A percentile compares a stretch with the other conserved stretches of the same genome.
Evolutionary conservation across 2,113 vertebrate genomes (phyloP).

Genomic region (Percopsis transmontana): DNA sequence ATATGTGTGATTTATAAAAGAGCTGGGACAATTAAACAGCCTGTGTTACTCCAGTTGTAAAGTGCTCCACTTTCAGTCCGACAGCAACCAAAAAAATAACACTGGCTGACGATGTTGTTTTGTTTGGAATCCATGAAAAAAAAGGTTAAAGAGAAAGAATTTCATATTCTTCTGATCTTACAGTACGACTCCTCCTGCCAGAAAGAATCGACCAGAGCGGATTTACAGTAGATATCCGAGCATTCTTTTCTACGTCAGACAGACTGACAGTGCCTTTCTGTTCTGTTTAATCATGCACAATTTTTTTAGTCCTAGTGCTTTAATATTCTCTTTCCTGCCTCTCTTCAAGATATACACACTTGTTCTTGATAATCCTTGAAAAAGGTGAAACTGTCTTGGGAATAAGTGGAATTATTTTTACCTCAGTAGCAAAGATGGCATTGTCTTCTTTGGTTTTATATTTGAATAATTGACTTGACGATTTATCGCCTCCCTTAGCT

Average conservation of each 20-base stretch:
- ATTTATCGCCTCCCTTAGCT: too few species aligned
- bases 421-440: too few species aligned
- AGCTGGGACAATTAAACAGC: not conserved
- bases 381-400: too few species aligned
- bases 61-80: not conserved
- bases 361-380: too few species aligned
- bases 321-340: too few species aligned
- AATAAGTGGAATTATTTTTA: too few species aligned
- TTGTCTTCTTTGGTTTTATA: too few species aligned
- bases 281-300: too few species aligned
- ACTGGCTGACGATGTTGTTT: not conserved
- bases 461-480: too few species aligned
- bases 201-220: constrained; percentile 21
- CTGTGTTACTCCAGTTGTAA: not conserved
- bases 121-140: not conserved
- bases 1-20: constrained; percentile 24
- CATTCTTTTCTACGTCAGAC: not conserved
- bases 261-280: too few species aligned
- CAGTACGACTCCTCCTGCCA: not conserved
- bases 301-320: too few species aligned
- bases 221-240: constrained; percentile 27
- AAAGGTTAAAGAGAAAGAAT: not conserved
- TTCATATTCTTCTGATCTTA: not conserved
- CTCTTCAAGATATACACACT: too few species aligned
- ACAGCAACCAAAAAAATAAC: not conserved